phyloP scores from a whole-genome alignment of 2,888 invertebrate species.

The Drosophila antonietae region DNA sequence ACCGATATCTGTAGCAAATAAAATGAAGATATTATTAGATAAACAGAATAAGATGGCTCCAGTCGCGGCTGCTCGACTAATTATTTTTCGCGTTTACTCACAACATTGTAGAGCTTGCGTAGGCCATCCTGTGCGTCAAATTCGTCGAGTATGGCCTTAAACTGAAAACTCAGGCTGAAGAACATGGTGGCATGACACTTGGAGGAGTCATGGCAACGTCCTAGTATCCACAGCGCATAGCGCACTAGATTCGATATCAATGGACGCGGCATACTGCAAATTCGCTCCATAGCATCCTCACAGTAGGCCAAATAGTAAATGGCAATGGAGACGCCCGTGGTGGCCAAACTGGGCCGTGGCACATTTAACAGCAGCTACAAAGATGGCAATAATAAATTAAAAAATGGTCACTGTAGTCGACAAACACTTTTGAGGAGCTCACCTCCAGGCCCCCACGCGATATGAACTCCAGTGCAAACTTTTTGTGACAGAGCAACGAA shows the following conservation, averaged over 20 bases:
- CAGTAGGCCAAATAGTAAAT: constrained; percentile 98
- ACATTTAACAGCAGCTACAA: constrained; percentile 92
- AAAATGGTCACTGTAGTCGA: no score
- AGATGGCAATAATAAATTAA: neutral
- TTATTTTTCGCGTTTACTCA: constrained; percentile 52
- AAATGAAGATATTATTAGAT: neutral
- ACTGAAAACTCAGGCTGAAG: constrained; percentile 97
- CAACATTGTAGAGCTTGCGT: constrained; percentile 95
- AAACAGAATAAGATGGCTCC: neutral
- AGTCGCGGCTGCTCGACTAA: no score
- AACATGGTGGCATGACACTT: constrained; percentile 99
- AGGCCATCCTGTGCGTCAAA: constrained; percentile 97
- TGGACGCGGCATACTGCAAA: constrained; percentile 93
- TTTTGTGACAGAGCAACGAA: constrained; percentile 97
- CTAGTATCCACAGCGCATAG: constrained; percentile 97
- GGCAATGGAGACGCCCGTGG: constrained; percentile 97
- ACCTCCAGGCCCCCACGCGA: constrained; percentile 93
- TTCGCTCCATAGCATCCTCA: constrained; percentile 98
- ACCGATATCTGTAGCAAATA: constrained; percentile 89
- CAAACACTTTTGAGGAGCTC: constrained; percentile 23
- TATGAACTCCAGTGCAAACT: constrained; percentile 98
- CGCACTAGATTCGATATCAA: constrained; percentile 91
- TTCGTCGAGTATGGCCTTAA: constrained; percentile 95
- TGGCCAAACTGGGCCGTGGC: constrained; percentile 96
- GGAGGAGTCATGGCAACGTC: constrained; percentile 99